phyloP scores from a whole-genome alignment of 2,113 vertebrate species.

The Microtus ochrogaster region DNA sequence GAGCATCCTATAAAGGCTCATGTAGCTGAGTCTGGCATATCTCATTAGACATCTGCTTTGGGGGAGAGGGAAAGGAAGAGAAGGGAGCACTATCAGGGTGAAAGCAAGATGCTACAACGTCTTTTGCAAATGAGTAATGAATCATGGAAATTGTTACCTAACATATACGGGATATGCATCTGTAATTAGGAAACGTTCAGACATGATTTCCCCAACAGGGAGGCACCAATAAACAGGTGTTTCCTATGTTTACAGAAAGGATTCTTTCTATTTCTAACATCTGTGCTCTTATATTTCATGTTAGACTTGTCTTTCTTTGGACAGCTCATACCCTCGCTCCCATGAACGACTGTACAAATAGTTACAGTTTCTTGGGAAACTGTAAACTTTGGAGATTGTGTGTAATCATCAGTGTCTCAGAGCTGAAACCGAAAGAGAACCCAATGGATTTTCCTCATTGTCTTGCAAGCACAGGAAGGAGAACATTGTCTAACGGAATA shows the following conservation, averaged over 20 bases:
- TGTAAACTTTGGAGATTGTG: not conserved
- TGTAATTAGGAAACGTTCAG: conserved; percentile 46
- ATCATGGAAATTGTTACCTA: conserved; percentile 19
- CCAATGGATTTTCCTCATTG: not conserved
- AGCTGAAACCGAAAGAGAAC: not conserved
- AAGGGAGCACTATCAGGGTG: not conserved
- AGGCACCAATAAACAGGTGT: conserved; percentile 33
- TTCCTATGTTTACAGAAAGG: conserved; percentile 10
- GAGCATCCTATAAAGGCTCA: not conserved
- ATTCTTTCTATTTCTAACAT: not conserved
- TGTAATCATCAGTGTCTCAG: not conserved
- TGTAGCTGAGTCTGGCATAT: not conserved
- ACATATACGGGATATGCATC: not conserved
- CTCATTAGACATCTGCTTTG: conserved; percentile 26
- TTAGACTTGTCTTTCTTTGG: not conserved
- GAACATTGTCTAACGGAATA: not conserved
- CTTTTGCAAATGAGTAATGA: conserved; percentile 14
- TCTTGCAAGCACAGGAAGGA: not conserved
- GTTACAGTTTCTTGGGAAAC: not conserved
- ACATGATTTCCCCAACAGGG: conserved; percentile 6
- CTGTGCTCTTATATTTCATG: conserved; percentile 15
- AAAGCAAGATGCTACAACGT: not conserved
- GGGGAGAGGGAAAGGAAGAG: conserved; percentile 15
- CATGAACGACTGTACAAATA: not conserved
- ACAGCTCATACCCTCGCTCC: not conserved